Evolutionary conservation across 2,113 vertebrate species (phyloP).

Genomic region (Aspidoscelis tigris): DNA sequence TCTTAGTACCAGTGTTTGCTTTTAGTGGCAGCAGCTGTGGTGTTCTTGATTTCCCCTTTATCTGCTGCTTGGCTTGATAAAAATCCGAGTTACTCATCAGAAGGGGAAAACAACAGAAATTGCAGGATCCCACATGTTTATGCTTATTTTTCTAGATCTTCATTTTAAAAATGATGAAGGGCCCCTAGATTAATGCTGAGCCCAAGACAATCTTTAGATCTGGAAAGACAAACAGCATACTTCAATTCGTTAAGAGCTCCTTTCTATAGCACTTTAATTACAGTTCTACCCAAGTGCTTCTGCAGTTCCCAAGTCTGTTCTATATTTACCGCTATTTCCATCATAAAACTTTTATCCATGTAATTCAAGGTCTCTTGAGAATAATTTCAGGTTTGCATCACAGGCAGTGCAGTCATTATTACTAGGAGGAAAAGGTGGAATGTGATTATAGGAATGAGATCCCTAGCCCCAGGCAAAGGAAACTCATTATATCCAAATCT

Average conservation of each 20-base stretch:
- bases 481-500: neutral
- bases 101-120: neutral
- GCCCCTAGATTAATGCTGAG: constrained; percentile 21
- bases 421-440: neutral
- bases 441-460: neutral
- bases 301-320: constrained; percentile 19
- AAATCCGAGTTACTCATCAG: neutral
- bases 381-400: constrained; percentile 1
- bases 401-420: neutral
- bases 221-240: constrained; percentile 7
- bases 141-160: constrained; percentile 17
- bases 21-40: too few relatives aligned
- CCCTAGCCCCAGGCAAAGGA: neutral
- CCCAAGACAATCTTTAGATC: neutral
- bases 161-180: constrained; percentile 31
- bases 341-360: constrained; percentile 21
- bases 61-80: constrained; percentile 18
- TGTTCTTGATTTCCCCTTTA: constrained; percentile 17
- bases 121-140: constrained; percentile 21
- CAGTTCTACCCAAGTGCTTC: neutral
- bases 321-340: neutral
- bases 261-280: constrained; percentile 25
- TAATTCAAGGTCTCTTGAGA: constrained; percentile 1
- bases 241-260: constrained; percentile 3
- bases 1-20: too few relatives aligned